Percentiles rank a stretch among this genome's conserved stretches.
Evolutionary conservation across 2,113 vertebrate species (phyloP).

Genomic region (Odontophorus gujanensis): DNA sequence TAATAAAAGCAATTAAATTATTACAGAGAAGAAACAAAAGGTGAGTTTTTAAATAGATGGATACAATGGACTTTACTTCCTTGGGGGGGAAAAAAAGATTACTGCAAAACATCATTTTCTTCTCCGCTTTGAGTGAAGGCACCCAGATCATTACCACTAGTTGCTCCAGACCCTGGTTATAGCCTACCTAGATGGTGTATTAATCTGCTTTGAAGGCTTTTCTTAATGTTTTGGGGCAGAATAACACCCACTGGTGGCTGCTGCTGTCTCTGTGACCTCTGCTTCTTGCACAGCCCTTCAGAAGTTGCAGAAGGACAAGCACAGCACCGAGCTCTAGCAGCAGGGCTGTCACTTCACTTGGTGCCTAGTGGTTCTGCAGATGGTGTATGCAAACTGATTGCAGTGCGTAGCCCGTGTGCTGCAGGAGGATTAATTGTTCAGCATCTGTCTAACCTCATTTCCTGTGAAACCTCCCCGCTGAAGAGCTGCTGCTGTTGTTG

Average conservation of each 20-base stretch:
- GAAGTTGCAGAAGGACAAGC: not conserved
- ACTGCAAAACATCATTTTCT: rapidly evolving
- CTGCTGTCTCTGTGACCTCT: not conserved
- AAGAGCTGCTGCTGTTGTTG: slow-evolving; percentile 3
- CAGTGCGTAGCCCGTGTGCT: not conserved
- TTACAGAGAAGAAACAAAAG: not conserved
- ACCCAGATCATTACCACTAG: not conserved
- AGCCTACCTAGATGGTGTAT: not conserved
- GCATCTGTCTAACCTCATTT: slow-evolving; percentile 49
- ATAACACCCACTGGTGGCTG: not conserved
- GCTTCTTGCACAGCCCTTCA: not conserved
- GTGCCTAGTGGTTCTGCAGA: not conserved
- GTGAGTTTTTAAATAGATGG: not conserved
- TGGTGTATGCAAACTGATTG: not conserved
- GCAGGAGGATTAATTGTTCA: slow-evolving; percentile 27
- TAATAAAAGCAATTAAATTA: not conserved
- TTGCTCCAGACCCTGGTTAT: not conserved
- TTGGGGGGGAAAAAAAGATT: not conserved
- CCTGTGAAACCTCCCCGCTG: not conserved
- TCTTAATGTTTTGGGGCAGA: not conserved
- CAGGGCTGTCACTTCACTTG: not conserved
- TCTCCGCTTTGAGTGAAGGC: not conserved
- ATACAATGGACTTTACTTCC: not conserved
- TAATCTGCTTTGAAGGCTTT: not conserved
- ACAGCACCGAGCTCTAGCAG: not conserved